Conservation (phyloP, 2,888 invertebrate genomes). For the Hyles lineata region DNA sequence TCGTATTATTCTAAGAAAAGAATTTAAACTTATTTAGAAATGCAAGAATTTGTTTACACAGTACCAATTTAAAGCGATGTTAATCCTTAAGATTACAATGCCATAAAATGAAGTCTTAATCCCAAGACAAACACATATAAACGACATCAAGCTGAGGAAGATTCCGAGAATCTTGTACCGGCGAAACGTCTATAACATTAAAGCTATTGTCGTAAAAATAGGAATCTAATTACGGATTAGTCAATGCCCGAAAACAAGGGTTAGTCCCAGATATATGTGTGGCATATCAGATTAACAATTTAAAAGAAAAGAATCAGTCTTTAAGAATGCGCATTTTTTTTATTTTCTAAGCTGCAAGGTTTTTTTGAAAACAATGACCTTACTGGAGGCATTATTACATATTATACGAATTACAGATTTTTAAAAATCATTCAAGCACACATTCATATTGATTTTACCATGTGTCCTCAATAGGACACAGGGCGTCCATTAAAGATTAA, state of each 20-base stretch:
- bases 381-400: background rate
- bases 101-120: background rate
- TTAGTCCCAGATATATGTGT: background rate
- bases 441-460: background rate
- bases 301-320: too few relatives aligned
- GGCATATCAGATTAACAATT: background rate
- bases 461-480: background rate
- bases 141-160: conserved; percentile 4
- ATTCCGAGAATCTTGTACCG: conserved; percentile 1
- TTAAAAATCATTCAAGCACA: background rate
- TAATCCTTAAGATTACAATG: conserved; percentile 1
- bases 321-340: too few relatives aligned
- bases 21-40: background rate
- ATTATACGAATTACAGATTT: background rate
- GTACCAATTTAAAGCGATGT: conserved; percentile 1
- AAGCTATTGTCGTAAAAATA: conserved; percentile 23
- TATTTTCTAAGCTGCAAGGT: too few relatives aligned
- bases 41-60: conserved; percentile 3
- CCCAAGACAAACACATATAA: conserved; percentile 17
- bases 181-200: conserved; percentile 17
- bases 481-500: background rate
- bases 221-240: conserved; percentile 8
- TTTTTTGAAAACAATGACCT: too few relatives aligned
- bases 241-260: background rate
- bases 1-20: background rate